Evolutionary conservation across 2,888 invertebrate species (phyloP).

Genomic region (Agelastica alni): DNA sequence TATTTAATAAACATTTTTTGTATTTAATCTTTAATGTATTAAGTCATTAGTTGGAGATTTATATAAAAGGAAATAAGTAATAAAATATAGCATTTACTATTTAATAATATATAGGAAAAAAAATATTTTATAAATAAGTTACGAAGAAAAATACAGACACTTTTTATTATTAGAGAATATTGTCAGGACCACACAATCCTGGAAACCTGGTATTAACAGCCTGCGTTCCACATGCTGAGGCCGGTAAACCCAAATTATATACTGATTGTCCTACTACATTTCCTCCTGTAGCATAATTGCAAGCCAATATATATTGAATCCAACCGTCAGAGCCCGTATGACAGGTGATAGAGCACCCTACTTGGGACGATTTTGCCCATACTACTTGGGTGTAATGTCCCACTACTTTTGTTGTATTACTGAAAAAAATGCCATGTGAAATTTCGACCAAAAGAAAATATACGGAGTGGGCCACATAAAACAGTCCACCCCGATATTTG

Average conservation of each 20-base stretch:
- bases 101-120: too few species aligned
- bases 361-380: constrained; percentile 47
- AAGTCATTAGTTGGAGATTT: too few species aligned
- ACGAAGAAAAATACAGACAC: too few species aligned
- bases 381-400: constrained; percentile 53
- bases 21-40: too few species aligned
- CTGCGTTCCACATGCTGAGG: background rate
- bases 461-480: background rate
- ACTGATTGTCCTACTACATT: background rate
- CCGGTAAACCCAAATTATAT: background rate
- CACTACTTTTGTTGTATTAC: constrained; percentile 42
- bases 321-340: background rate
- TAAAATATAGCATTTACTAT: too few species aligned
- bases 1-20: too few species aligned
- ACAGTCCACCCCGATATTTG: too few species aligned
- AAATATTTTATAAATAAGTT: too few species aligned
- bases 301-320: background rate
- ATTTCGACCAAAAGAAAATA: background rate
- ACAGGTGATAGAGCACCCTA: constrained; percentile 2
- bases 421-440: background rate
- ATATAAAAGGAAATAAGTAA: too few species aligned
- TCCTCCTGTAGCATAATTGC: constrained; percentile 10
- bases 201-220: background rate
- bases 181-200: constrained; percentile 4
- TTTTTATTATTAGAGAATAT: too few species aligned